Percentiles rank a stretch among this genome's conserved stretches.
phyloP scores from a whole-genome alignment of 2,113 vertebrate genomes.

The Bos taurus region ARS-UCD2.0 NC_037339.1:73436001-73436500 shows the following conservation, averaged over 20 bases:
- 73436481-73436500: background rate
- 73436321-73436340: background rate
- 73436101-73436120: background rate
- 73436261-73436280: constrained; percentile 21
- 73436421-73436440: background rate
- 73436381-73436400: background rate
- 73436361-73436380: background rate
- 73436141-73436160: background rate
- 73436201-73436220: constrained; percentile 46
- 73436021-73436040: background rate
- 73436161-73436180: constrained; percentile 25
- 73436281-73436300: constrained; percentile 29
- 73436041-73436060: background rate
- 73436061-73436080: background rate
- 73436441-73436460: constrained; percentile 8
- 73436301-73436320: background rate
- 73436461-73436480: constrained; percentile 20
- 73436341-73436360: background rate
- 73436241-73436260: background rate
- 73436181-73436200: constrained; percentile 43
- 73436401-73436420: constrained; percentile 26
- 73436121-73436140: constrained; percentile 45
- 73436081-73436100: background rate
- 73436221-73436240: constrained; percentile 41
- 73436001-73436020: background rate